These are phyloP conservation scores for Clarias pachynema DNA, from an alignment of 2,797 vertebrate genomes.

Conservation along the genomic window DNA sequence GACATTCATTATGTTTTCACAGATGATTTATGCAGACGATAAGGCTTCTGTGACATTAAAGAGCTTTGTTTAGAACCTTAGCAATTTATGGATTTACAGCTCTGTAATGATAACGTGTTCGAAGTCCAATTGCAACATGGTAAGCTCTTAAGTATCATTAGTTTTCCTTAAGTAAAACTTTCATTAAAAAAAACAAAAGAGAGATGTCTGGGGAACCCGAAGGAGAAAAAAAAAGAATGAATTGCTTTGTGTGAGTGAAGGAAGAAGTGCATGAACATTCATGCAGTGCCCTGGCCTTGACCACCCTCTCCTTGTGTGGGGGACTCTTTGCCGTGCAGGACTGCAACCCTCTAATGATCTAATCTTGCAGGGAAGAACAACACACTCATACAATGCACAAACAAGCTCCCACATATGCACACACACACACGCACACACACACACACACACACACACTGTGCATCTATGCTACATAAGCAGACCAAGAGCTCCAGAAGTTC, in stretches of 20 bases:
- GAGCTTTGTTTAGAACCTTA: conserved; percentile 38
- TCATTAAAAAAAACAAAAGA: not conserved
- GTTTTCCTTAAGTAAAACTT: not conserved
- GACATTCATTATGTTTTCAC: conserved; percentile 18
- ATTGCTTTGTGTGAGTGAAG: not conserved
- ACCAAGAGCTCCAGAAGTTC: conserved; percentile 42
- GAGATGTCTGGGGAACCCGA: not conserved
- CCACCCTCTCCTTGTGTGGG: conserved; percentile 45
- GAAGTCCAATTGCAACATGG: conserved; percentile 44
- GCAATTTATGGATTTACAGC: conserved; percentile 57
- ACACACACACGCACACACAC: conserved; percentile 9
- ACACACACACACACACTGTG: not conserved
- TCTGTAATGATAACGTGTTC: conserved; percentile 40
- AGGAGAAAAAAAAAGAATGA: not conserved
- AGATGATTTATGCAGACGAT: conserved; percentile 41
- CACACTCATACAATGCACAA: not conserved
- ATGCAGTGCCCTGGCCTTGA: conserved; percentile 43
- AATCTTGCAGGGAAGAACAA: conserved; percentile 52
- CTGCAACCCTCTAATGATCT: conserved; percentile 56
- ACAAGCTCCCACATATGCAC: no score
- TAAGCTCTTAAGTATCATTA: not conserved
- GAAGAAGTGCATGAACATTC: not conserved
- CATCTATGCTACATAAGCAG: conserved; percentile 40
- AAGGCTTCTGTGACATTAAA: conserved; percentile 39
- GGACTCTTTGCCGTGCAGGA: conserved; percentile 54